Conservation (phyloP, 2,797 vertebrate species). For the Mastacembelus armatus region DNA sequence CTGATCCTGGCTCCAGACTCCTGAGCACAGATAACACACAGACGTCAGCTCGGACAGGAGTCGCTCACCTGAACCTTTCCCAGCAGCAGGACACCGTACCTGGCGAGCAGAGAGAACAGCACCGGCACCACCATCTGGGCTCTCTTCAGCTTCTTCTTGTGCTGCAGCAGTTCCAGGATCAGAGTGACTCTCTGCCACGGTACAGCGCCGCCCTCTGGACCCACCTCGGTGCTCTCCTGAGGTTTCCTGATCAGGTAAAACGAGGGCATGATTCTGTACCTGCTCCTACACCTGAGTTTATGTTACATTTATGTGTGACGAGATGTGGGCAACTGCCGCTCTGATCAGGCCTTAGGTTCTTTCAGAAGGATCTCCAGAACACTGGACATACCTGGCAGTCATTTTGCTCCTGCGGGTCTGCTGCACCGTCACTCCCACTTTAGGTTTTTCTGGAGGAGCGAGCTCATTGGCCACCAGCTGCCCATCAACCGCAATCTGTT, state of each 20-base stretch:
- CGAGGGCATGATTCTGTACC: too few relatives aligned
- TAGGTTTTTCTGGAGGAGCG: constrained; percentile 84
- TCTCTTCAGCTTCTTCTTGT: constrained; percentile 94
- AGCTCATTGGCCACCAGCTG: constrained; percentile 91
- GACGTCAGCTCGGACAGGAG: neutral
- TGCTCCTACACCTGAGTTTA: too few relatives aligned
- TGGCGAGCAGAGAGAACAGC: constrained; percentile 91
- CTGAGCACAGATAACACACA: constrained; percentile 67
- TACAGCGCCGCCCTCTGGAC: constrained; percentile 72
- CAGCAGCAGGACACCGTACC: constrained; percentile 58
- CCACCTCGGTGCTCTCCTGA: constrained; percentile 60
- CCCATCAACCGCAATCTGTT: constrained; percentile 88
- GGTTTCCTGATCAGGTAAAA: constrained; percentile 79
- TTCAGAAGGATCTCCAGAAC: too few relatives aligned
- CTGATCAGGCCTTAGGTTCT: too few relatives aligned
- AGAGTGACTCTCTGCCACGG: constrained; percentile 91
- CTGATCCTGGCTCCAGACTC: constrained; percentile 83
- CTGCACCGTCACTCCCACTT: constrained; percentile 84
- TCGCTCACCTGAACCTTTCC: too few relatives aligned
- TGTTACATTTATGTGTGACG: too few relatives aligned
- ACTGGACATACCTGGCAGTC: constrained; percentile 79
- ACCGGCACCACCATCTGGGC: constrained; percentile 87
- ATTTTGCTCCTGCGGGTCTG: constrained; percentile 90
- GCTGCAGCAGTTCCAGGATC: constrained; percentile 94
- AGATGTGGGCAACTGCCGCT: too few relatives aligned